Evolutionary conservation across 2,113 vertebrate species (phyloP), one percentile per base, ranked within the genome.

Genomic region (Hiodon alosoides): DNA sequence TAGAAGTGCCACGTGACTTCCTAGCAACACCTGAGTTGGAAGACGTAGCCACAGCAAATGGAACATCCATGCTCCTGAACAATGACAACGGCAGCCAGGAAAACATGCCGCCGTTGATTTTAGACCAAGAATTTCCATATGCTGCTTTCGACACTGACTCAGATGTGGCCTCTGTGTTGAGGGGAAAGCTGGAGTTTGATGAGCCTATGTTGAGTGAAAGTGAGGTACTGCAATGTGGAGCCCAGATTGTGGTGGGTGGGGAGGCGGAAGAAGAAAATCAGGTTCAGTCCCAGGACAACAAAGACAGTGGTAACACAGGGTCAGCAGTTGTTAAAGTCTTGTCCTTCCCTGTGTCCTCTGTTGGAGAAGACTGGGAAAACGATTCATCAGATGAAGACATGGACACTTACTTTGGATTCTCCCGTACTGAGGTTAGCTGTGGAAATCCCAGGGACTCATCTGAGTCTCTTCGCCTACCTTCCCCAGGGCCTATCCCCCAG

Each of bases 121-220:
- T 76, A 2, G 83, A 89, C n/a, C 88, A 90, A 75, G 88, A 89
- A 48, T 78, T 90, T 51, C 87, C 89, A 0, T 90, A 86, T 55
- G 81, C 86, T 0, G 83, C 84, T 57, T 90, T 91, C 6, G 91
- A 90, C 72, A 70, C 83, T 0, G 90, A 90, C 77, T 81, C 89
- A 0, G 92, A 93, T 77, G 90, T 91, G 65, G 93, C 91, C 0
- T 92, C 92, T 0, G 87, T 93, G 86, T 83, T 95, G 61, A 92
- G 91, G 17, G 88, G 91, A 16, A 93, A 94, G 77, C 83, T 94
- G 52, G 94, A 94, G 61, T 94, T 96, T 46, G 93, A 93, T 3
- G 93, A 93, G 61, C 80, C 87, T 2, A 83, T 94, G 65, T 88
- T 95, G 51, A 85, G 83, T 0, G 92, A 94, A 75, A 91, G 90